Evolutionary conservation across 2,888 invertebrate species (phyloP), one percentile per base, ranked within the genome.

Genomic region (Dicroscelio sp.): DNA sequence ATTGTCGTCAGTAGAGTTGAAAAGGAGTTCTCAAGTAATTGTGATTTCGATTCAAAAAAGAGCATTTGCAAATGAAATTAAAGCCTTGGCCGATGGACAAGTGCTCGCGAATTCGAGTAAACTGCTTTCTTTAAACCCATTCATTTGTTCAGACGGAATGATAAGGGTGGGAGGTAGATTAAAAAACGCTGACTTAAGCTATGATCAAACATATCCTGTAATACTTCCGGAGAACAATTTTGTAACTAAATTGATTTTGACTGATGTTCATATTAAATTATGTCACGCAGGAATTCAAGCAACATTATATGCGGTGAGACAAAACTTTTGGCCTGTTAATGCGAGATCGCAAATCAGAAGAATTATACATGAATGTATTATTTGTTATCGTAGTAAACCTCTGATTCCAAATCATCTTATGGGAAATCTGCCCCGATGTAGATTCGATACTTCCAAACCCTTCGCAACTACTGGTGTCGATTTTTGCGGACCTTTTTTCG

Each of bases 401-500:
- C 25, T 10, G 10, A 3, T 25, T 23, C 2, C 4, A 0, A 10
- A 33, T n/a, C 23, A 75, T 14, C 23, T 27, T 8, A 75, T 55
- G 75, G 33, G 33, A 5, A 23, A 52, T n/a, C 23, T 75, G 5
- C 75, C 55, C n/a, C 12, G 12, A 63, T 83, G 86, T 31, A 82
- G 95, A n/a, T 87, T 94, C 0, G 91, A 83, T 0, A 23, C 52
- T 14, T 67, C 84, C 1, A 38, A 86, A 33, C 94, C 95, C 1
- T 95, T 95, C 86, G 20, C 12, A 4, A 91, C 93, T 31, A 76
- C 87, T 0, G 95, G 95, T 6, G 82, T 94, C 2, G 95, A 95
- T 79, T 95, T 92, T 86, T 94, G 91, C 31, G 95, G 95, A n/a
- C 95, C 94, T 25, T 92, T 95, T 78, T 60, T 80, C 5, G 55